These are phyloP conservation scores for Labrus mixtus DNA, from an alignment of 2,113 vertebrate genomes.

Conservation along the genomic window DNA sequence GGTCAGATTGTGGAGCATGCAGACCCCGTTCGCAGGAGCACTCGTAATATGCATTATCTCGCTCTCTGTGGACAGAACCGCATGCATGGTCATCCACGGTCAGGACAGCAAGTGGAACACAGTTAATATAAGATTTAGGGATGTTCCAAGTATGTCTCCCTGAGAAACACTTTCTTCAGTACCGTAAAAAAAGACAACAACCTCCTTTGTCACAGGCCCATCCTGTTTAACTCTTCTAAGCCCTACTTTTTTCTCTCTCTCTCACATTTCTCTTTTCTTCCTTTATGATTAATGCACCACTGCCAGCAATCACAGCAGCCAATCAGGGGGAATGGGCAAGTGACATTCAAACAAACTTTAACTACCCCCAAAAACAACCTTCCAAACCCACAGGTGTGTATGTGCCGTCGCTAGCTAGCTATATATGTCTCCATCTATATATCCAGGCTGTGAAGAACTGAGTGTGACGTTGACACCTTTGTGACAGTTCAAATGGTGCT, in stretches of 20 bases:
- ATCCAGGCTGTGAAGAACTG: slow-evolving; percentile 26
- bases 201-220: slow-evolving; percentile 37
- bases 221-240: slow-evolving; percentile 34
- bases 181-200: slow-evolving; percentile 62
- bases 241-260: slow-evolving; percentile 20
- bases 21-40: slow-evolving; percentile 41
- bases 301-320: slow-evolving; percentile 16
- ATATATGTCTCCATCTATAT: neutral
- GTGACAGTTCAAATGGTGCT: slow-evolving; percentile 48
- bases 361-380: slow-evolving; percentile 29
- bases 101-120: slow-evolving; percentile 38
- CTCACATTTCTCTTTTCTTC: slow-evolving; percentile 12
- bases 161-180: slow-evolving; percentile 75
- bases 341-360: slow-evolving; percentile 9
- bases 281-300: slow-evolving; percentile 14
- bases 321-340: slow-evolving; percentile 22
- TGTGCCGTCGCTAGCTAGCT: slow-evolving; percentile 36
- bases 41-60: slow-evolving; percentile 35
- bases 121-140: slow-evolving; percentile 60
- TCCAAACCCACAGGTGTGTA: slow-evolving; percentile 33
- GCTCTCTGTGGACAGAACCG: slow-evolving; percentile 42
- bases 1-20: slow-evolving; percentile 75
- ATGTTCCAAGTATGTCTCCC: slow-evolving; percentile 79
- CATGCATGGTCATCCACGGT: slow-evolving; percentile 51
- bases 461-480: slow-evolving; percentile 39